These are phyloP conservation scores for Elysia crispata DNA, from an alignment of 2,888 invertebrate species.

Conservation along the genomic window DNA sequence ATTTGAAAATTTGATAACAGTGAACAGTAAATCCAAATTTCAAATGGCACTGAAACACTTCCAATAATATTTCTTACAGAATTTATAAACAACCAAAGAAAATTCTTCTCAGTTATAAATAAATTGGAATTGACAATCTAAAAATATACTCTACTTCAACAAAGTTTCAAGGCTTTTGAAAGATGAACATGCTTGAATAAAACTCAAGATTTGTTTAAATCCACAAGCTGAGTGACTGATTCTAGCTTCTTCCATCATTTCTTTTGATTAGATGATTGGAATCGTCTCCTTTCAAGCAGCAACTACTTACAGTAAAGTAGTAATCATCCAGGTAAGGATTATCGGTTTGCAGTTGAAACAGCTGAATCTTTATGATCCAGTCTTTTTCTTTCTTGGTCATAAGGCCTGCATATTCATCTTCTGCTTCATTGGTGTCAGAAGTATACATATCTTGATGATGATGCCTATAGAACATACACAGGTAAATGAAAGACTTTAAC, in stretches of 20 bases:
- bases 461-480: slow-evolving; percentile 3
- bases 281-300: not conserved
- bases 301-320: slow-evolving; percentile 89
- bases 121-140: too few species aligned
- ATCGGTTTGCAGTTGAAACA: slow-evolving; percentile 93
- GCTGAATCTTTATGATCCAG: slow-evolving; percentile 96
- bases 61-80: not conserved
- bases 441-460: slow-evolving; percentile 43
- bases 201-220: too few species aligned
- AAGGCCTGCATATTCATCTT: slow-evolving; percentile 86
- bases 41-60: not conserved
- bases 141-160: too few species aligned
- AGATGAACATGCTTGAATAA: too few species aligned
- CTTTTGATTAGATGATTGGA: not conserved
- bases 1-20: too few species aligned
- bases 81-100: too few species aligned
- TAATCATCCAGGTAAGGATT: slow-evolving; percentile 98
- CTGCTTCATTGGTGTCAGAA: slow-evolving; percentile 21
- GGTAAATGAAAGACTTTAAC: slow-evolving; percentile 28
- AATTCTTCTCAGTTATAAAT: too few species aligned
- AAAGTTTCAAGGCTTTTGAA: too few species aligned
- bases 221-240: too few species aligned
- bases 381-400: slow-evolving; percentile 97
- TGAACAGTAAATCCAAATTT: too few species aligned
- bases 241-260: too few species aligned